A percentile compares a stretch with the other conserved stretches of the same genome.
Conservation (phyloP, 2,113 vertebrate genomes). For the Lepisosteus oculatus region DNA sequence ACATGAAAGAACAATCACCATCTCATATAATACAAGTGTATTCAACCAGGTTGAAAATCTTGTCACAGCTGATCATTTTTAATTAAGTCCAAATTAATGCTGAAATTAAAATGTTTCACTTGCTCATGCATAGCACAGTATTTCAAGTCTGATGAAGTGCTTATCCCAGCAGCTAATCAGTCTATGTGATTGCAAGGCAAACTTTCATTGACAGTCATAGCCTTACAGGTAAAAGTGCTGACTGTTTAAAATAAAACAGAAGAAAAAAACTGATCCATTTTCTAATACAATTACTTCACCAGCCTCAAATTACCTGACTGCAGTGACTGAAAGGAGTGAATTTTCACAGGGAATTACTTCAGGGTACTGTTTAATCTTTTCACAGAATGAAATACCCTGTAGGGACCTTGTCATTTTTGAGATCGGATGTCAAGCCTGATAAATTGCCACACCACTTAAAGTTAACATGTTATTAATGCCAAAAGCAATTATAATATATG, state of each 20-base stretch:
- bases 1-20: too few species aligned
- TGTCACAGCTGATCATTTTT: background rate
- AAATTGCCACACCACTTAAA: slow-evolving; percentile 46
- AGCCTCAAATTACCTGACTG: slow-evolving; percentile 37
- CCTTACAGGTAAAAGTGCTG: background rate
- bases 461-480: slow-evolving; percentile 47
- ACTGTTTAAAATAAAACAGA: slow-evolving; percentile 51
- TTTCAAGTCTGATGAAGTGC: too few species aligned
- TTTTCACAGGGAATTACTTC: slow-evolving; percentile 60
- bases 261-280: slow-evolving; percentile 56
- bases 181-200: slow-evolving; percentile 1
- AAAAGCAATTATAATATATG: slow-evolving; percentile 1
- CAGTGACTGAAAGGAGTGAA: slow-evolving; percentile 46
- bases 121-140: too few species aligned
- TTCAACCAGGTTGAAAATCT: background rate
- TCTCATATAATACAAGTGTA: background rate
- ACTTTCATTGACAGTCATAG: background rate
- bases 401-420: slow-evolving; percentile 51
- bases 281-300: slow-evolving; percentile 50
- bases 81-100: slow-evolving; percentile 8
- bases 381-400: slow-evolving; percentile 46
- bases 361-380: slow-evolving; percentile 45
- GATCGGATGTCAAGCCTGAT: slow-evolving; percentile 53
- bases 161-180: slow-evolving; percentile 10
- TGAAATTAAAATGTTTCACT: slow-evolving; percentile 11